Conservation (phyloP, 2,888 invertebrate species). For the Acleris holmiana region DNA sequence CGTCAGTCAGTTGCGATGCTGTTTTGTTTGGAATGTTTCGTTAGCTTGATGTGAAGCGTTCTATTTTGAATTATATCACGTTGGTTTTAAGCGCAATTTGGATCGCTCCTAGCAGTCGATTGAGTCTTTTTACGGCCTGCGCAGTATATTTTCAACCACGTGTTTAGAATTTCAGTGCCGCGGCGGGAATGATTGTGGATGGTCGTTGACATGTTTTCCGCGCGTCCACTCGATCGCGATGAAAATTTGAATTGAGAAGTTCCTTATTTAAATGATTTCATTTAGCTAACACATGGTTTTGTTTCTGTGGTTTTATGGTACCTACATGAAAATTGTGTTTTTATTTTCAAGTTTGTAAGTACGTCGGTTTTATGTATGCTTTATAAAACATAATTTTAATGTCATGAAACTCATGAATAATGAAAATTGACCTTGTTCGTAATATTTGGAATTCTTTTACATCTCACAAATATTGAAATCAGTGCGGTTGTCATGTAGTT, state of each 20-base stretch:
- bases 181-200: constrained; percentile 58
- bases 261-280: constrained; percentile 31
- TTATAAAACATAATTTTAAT: too few relatives aligned
- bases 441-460: too few relatives aligned
- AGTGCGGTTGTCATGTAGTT: background rate
- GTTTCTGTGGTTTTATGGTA: constrained; percentile 3
- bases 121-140: constrained; percentile 41
- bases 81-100: constrained; percentile 34
- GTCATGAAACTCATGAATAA: too few relatives aligned
- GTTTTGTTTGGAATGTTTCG: constrained; percentile 25
- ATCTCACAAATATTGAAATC: background rate
- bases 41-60: background rate
- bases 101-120: constrained; percentile 10
- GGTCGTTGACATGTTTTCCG: constrained; percentile 51
- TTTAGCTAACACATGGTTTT: constrained; percentile 5
- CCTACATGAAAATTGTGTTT: background rate
- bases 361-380: background rate
- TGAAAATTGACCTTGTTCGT: too few relatives aligned
- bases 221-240: constrained; percentile 43
- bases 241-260: constrained; percentile 41
- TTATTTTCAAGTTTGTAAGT: background rate
- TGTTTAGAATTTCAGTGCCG: constrained; percentile 69
- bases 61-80: constrained; percentile 4
- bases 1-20: constrained; percentile 27
- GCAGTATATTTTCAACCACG: constrained; percentile 57